phyloP scores from a whole-genome alignment of 2,113 vertebrate species.

The Ranitomeya imitator region DNA sequence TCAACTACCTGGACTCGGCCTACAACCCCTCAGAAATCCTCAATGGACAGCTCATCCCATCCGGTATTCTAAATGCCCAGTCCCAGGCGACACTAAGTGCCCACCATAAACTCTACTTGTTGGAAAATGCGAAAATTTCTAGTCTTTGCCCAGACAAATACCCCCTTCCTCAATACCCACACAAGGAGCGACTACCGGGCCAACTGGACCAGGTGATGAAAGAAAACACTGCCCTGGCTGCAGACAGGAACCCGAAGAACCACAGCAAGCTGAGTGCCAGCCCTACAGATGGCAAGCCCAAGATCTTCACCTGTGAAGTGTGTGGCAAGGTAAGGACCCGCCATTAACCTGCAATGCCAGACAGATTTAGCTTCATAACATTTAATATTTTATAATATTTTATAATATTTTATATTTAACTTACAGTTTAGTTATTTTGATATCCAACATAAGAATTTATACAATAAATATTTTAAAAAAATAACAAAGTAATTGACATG shows the following conservation, averaged over 20 bases:
- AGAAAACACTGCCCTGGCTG: slow-evolving; percentile 80
- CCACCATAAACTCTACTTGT: slow-evolving; percentile 89
- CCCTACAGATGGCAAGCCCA: slow-evolving; percentile 85
- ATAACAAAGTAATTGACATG: not conserved
- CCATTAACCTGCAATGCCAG: too few relatives aligned
- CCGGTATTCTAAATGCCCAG: slow-evolving; percentile 79
- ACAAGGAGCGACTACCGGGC: slow-evolving; percentile 91
- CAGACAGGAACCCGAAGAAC: slow-evolving; percentile 80
- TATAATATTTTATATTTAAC: not conserved
- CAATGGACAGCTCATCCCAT: slow-evolving; percentile 86
- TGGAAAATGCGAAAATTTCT: slow-evolving; percentile 89
- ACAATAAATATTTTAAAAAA: not conserved
- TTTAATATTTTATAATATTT: not conserved
- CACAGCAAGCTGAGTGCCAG: slow-evolving; percentile 77
- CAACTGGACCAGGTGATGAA: slow-evolving; percentile 95
- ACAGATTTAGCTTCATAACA: too few relatives aligned
- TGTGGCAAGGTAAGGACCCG: slow-evolving; percentile 88
- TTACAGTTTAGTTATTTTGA: not conserved
- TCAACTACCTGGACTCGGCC: slow-evolving; percentile 94
- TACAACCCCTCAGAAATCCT: slow-evolving; percentile 86
- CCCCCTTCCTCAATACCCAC: slow-evolving; percentile 83
- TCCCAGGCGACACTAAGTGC: slow-evolving; percentile 83
- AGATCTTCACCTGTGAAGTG: slow-evolving; percentile 97
- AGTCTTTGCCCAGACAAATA: slow-evolving; percentile 81
- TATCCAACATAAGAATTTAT: not conserved